Evolutionary conservation across 2,888 invertebrate species (phyloP).

Genomic region (Spialia ferax): DNA sequence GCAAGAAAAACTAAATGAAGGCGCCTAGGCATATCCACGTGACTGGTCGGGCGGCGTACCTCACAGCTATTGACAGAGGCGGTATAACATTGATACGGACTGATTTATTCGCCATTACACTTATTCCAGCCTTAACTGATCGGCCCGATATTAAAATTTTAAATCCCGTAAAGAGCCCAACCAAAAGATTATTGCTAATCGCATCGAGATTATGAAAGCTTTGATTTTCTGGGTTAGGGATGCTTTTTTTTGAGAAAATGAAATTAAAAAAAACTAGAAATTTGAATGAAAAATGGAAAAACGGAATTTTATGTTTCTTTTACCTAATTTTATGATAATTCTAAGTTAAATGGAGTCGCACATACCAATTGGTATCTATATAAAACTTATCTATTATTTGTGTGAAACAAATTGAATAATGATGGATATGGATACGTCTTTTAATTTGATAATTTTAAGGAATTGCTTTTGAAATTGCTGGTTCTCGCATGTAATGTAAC

Average conservation of each 20-base stretch:
- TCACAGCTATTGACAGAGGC: conserved; percentile 79
- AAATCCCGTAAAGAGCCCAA: conserved; percentile 59
- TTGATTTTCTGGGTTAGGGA: background rate
- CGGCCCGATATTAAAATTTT: conserved; percentile 69
- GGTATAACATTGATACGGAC: conserved; percentile 74
- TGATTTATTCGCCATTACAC: conserved; percentile 84
- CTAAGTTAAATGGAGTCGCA: too few species aligned
- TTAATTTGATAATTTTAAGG: too few species aligned
- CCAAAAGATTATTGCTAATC: conserved; percentile 37
- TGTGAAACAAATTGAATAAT: too few species aligned
- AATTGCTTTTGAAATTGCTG: too few species aligned
- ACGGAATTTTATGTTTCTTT: too few species aligned
- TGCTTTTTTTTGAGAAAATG: background rate
- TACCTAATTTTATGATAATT: too few species aligned
- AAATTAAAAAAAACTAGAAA: too few species aligned
- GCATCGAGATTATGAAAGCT: conserved; percentile 30
- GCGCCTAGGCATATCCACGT: conserved; percentile 51
- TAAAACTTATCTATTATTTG: too few species aligned
- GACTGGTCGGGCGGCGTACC: conserved; percentile 54
- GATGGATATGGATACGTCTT: too few species aligned
- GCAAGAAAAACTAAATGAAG: background rate
- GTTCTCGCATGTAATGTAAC: too few species aligned
- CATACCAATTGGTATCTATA: too few species aligned
- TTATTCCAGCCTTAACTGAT: conserved; percentile 74
- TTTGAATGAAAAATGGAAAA: too few species aligned